Percentiles rank a stretch among this genome's conserved stretches.
Conservation (phyloP, 2,888 invertebrate species). For the Taphrorychus bicolor region DNA sequence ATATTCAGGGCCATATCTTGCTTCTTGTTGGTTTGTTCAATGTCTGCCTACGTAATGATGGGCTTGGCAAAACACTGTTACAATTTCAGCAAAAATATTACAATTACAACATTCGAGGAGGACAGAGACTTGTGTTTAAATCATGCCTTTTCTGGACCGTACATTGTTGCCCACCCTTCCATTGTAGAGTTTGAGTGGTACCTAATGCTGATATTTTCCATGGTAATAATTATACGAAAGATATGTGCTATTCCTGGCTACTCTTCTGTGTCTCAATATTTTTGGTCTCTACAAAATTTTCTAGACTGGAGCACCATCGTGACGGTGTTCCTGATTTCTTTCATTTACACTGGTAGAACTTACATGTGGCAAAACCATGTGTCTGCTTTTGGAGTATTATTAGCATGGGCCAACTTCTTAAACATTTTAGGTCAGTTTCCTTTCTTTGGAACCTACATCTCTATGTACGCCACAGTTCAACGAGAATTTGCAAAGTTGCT, state of each 20-base stretch:
- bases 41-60: constrained; percentile 82
- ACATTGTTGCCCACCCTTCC: constrained; percentile 75
- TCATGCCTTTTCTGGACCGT: constrained; percentile 62
- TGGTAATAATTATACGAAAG: constrained; percentile 80
- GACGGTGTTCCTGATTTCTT: constrained; percentile 83
- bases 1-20: constrained; percentile 79
- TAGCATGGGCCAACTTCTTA: constrained; percentile 89
- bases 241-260: constrained; percentile 83
- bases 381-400: constrained; percentile 83
- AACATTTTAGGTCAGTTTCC: constrained; percentile 88
- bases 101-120: neutral
- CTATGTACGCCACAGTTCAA: constrained; percentile 79
- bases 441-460: constrained; percentile 87
- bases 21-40: constrained; percentile 77
- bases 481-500: constrained; percentile 85
- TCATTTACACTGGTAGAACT: constrained; percentile 76
- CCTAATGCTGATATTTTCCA: constrained; percentile 77
- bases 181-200: constrained; percentile 87
- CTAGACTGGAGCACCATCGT: constrained; percentile 87
- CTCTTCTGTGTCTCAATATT: constrained; percentile 78
- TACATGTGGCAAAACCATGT: constrained; percentile 88
- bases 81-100: constrained; percentile 58
- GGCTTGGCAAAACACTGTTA: constrained; percentile 85
- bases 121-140: constrained; percentile 27
- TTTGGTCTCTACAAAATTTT: constrained; percentile 82